A percentile compares a stretch with the other conserved stretches of the same genome.
These are phyloP conservation scores for Rhinoderma darwinii DNA, from an alignment of 2,113 vertebrate species.

Conservation along the genomic window DNA sequence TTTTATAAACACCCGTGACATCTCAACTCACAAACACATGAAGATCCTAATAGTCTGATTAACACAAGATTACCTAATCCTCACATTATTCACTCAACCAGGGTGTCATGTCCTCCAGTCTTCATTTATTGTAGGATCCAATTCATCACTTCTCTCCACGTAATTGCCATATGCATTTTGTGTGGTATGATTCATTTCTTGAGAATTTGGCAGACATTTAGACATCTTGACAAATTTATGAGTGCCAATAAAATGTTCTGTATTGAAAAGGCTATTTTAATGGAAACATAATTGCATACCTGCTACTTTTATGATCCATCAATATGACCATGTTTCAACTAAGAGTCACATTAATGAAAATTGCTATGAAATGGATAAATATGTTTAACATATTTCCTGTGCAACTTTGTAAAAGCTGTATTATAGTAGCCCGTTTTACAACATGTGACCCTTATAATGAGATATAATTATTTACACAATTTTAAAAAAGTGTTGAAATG, in stretches of 20 bases:
- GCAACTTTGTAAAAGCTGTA: not conserved
- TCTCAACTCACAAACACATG: not conserved
- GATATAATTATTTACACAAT: too few species aligned
- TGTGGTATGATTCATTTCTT: constrained; percentile 32
- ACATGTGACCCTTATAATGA: not conserved
- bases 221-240: constrained; percentile 44
- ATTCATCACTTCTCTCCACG: not conserved
- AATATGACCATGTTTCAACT: constrained; percentile 38
- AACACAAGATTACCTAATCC: not conserved
- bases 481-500: too few species aligned
- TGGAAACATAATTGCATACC: constrained; percentile 41
- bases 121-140: not conserved
- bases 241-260: constrained; percentile 46
- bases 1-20: not conserved
- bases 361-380: not conserved
- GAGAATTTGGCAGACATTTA: constrained; percentile 39
- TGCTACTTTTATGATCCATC: constrained; percentile 48
- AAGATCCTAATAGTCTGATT: not conserved
- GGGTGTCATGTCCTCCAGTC: not conserved
- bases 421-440: not conserved
- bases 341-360: constrained; percentile 33
- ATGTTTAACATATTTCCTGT: not conserved
- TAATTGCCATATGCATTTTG: not conserved
- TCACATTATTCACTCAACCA: not conserved
- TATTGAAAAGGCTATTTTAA: constrained; percentile 48